Evolutionary conservation across 2,113 vertebrate species (phyloP).

Genomic region (Butorides virescens): DNA sequence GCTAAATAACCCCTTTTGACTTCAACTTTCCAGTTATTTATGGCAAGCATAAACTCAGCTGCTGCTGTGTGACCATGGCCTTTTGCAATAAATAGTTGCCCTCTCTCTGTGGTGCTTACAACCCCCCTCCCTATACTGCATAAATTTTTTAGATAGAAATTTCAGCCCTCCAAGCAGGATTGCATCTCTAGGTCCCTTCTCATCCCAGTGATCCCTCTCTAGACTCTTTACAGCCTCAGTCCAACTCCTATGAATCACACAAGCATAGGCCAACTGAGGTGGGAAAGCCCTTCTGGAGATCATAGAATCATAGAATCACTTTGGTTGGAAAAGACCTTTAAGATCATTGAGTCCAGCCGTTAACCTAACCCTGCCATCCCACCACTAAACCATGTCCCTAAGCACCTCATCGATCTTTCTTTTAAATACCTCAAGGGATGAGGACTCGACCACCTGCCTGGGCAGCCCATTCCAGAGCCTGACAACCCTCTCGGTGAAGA

Average conservation of each 20-base stretch:
- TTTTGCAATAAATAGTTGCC: neutral
- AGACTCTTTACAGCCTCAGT: neutral
- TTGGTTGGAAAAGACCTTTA: too few species aligned
- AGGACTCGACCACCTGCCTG: too few species aligned
- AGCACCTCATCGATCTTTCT: too few species aligned
- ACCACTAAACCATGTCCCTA: too few species aligned
- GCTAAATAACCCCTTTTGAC: neutral
- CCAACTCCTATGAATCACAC: neutral
- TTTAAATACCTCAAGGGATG: too few species aligned
- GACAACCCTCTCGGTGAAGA: too few species aligned
- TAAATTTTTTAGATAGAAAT: neutral
- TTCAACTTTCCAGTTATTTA: conserved; percentile 4
- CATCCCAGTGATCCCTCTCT: neutral
- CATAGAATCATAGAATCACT: too few species aligned
- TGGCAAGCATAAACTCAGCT: neutral
- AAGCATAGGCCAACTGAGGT: neutral
- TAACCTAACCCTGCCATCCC: too few species aligned
- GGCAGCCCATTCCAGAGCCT: too few species aligned
- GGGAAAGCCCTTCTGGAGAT: neutral
- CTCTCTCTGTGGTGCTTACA: neutral
- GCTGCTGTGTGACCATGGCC: neutral
- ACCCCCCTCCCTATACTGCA: neutral
- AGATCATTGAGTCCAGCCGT: too few species aligned
- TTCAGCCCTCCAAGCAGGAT: neutral
- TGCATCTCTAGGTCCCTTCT: neutral